These are phyloP conservation scores for Dromius quadrimaculatus DNA, from an alignment of 2,888 invertebrate species.

Conservation along the genomic window DNA sequence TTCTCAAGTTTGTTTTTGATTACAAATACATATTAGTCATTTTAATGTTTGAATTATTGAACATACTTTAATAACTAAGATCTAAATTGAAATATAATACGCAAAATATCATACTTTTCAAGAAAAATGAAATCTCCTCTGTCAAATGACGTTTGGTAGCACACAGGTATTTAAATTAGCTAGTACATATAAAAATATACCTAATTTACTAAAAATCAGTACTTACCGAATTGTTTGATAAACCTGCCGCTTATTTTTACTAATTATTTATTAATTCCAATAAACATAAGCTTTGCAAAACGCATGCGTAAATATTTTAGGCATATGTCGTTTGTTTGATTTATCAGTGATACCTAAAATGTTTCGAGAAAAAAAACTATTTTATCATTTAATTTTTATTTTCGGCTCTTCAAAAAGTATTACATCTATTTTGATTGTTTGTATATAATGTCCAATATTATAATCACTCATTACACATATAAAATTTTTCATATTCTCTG, in stretches of 20 bases:
- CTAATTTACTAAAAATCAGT: background rate
- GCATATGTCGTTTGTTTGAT: constrained; percentile 37
- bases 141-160: background rate
- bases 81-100: too few relatives aligned
- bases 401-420: background rate
- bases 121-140: too few relatives aligned
- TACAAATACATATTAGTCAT: too few relatives aligned
- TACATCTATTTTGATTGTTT: background rate
- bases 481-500: background rate
- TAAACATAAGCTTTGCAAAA: background rate
- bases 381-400: background rate
- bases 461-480: background rate
- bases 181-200: too few relatives aligned
- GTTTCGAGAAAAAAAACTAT: background rate
- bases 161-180: too few relatives aligned
- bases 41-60: too few relatives aligned
- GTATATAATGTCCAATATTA: background rate
- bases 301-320: constrained; percentile 30
- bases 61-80: too few relatives aligned
- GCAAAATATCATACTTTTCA: too few relatives aligned
- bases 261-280: background rate
- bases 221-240: background rate
- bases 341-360: constrained; percentile 27
- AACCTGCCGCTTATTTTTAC: background rate
- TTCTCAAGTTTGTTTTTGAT: too few relatives aligned